Base-by-base conservation (phyloP, 2,888 invertebrate genomes). In the Muschampia plurimacula region DNA sequence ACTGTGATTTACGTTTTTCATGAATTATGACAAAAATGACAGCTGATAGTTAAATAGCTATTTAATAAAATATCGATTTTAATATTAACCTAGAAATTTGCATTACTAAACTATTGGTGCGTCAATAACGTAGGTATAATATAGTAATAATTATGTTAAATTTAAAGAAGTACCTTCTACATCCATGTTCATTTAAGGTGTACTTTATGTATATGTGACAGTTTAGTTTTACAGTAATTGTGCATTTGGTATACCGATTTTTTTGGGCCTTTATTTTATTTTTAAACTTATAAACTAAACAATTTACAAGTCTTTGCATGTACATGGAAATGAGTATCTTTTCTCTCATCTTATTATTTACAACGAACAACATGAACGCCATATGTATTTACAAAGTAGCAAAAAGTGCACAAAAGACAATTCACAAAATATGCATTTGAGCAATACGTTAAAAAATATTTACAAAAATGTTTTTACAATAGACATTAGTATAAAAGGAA, bases 361-460 rank as follows among this genome's bases (percentile, higher is more conserved):
- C 84, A 85, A 81, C 79, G 82, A 81, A 82, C 84, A 84, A 84
- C 84, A 83, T 52, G 84, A 82, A 86, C 63, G 69, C 69, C 62
- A 28, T 69, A 69, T 86, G 82, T 91, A 92, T 92, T 86, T 92
- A 92, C 90, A 92, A 85, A 88, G 88, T 87, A 93, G 93, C 93
- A 92, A 93, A 92, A 88, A 93, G 93, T 93, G 93, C 93, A 89
- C 92, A 92, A 92, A 90, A 92, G 93, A 92, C 89, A 89, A 90
- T 87, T 93, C 93, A 93, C 91, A 93, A 93, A 93, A 93, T 93
- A 93, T 92, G 91, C 93, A 91, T 93, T 93, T 93, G 93, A 93
- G 93, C 93, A 93, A 92, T 92, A 93, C 87, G 84, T 90, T 90
- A 89, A 81, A 89, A 87, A 90, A 88, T 91, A 91, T 92, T 90